A percentile compares a stretch with the other conserved stretches of the same genome.
phyloP scores from a whole-genome alignment of 2,888 invertebrate species.

The Torymus texanus region DNA sequence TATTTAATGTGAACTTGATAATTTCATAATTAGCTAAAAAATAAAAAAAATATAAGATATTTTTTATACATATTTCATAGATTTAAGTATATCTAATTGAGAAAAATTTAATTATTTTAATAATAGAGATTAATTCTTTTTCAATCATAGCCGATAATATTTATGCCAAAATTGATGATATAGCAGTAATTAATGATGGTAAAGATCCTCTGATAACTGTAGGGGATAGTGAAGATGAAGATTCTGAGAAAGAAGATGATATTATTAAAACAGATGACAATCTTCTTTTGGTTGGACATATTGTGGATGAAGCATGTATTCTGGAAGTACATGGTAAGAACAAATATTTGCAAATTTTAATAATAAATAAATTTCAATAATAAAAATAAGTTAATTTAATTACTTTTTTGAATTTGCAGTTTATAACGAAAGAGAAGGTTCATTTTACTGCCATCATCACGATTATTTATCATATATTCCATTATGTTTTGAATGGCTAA shows the following conservation, averaged over 20 bases:
- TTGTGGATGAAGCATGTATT: constrained; percentile 89
- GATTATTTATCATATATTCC: constrained; percentile 92
- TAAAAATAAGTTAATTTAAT: neutral
- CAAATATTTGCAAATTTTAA: too few relatives aligned
- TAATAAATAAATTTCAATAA: too few relatives aligned
- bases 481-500: constrained; percentile 94
- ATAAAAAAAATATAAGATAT: too few relatives aligned
- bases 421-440: constrained; percentile 91
- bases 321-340: constrained; percentile 89
- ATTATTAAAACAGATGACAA: constrained; percentile 92
- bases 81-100: too few relatives aligned
- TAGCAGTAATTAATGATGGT: constrained; percentile 66
- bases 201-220: constrained; percentile 67
- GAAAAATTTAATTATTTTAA: neutral
- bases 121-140: constrained; percentile 3
- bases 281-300: constrained; percentile 89
- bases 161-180: constrained; percentile 67
- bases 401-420: constrained; percentile 78
- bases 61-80: too few relatives aligned
- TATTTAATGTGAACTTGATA: too few relatives aligned
- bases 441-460: constrained; percentile 96
- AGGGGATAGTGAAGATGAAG: constrained; percentile 73
- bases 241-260: constrained; percentile 93
- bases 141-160: constrained; percentile 63
- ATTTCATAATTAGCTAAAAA: too few relatives aligned